Conservation (phyloP, 2,888 invertebrate genomes). For the Melinaea menophilus region DNA sequence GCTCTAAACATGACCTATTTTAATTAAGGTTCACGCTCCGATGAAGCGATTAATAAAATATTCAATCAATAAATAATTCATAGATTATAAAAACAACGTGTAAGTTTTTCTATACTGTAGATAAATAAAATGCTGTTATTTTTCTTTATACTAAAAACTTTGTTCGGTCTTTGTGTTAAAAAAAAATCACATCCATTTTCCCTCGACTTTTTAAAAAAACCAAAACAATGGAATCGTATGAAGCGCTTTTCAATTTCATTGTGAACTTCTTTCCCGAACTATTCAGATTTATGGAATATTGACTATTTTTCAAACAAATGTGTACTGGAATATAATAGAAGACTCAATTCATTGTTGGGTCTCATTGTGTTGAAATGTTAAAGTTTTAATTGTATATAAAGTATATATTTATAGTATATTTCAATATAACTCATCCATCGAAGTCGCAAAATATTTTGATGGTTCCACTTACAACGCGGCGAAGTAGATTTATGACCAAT, state of each 20-base stretch:
- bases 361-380: too few relatives aligned
- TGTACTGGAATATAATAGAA: background rate
- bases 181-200: background rate
- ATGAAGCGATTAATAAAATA: background rate
- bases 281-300: conserved; percentile 4
- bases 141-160: background rate
- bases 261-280: conserved; percentile 5
- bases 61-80: too few relatives aligned
- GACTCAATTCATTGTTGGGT: too few relatives aligned
- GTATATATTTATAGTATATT: too few relatives aligned
- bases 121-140: background rate
- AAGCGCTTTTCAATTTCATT: conserved; percentile 6
- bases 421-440: too few relatives aligned
- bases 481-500: background rate
- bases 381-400: too few relatives aligned
- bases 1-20: conserved; percentile 3
- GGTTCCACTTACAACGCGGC: too few relatives aligned
- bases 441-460: too few relatives aligned
- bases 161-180: background rate
- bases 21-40: background rate
- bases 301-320: background rate
- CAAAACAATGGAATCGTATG: conserved; percentile 5
- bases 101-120: conserved; percentile 1
- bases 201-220: background rate
- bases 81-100: too few relatives aligned